Evolutionary conservation across 2,797 vertebrate species (phyloP).

Genomic region (Leptatherina wallacei): DNA sequence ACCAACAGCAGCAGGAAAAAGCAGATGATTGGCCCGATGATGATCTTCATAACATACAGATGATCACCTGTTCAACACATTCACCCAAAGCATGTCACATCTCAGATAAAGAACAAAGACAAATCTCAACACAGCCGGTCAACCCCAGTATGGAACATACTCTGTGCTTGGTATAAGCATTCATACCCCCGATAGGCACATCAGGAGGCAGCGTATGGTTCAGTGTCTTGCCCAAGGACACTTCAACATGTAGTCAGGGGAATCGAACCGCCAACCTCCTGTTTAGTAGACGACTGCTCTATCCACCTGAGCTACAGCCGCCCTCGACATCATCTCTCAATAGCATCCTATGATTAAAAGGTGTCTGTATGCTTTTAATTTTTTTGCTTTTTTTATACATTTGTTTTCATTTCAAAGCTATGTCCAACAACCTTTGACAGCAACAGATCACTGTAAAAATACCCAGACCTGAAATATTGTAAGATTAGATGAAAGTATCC

Average conservation of each 20-base stretch:
- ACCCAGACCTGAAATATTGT: neutral
- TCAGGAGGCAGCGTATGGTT: too few species aligned
- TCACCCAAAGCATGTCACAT: slow-evolving; percentile 16
- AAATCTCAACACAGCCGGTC: slow-evolving; percentile 10
- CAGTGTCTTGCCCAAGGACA: too few species aligned
- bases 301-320: too few species aligned
- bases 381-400: slow-evolving; percentile 8
- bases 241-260: too few species aligned
- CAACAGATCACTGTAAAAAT: neutral
- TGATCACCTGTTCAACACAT: slow-evolving; percentile 71
- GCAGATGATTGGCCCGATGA: slow-evolving; percentile 91
- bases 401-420: neutral
- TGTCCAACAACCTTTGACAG: neutral
- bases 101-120: slow-evolving; percentile 41
- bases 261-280: too few species aligned
- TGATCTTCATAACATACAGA: slow-evolving; percentile 88
- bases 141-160: too few species aligned
- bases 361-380: neutral
- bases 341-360: slow-evolving; percentile 3
- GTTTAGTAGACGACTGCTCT: too few species aligned
- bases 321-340: neutral
- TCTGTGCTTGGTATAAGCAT: too few species aligned
- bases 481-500: too few species aligned
- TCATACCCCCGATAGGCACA: too few species aligned
- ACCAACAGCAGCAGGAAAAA: slow-evolving; percentile 86